Evolutionary conservation across 37 sponge, comb jelly and placozoan genomes (phyloP).

Genomic region (Theonella swinhoei): DNA sequence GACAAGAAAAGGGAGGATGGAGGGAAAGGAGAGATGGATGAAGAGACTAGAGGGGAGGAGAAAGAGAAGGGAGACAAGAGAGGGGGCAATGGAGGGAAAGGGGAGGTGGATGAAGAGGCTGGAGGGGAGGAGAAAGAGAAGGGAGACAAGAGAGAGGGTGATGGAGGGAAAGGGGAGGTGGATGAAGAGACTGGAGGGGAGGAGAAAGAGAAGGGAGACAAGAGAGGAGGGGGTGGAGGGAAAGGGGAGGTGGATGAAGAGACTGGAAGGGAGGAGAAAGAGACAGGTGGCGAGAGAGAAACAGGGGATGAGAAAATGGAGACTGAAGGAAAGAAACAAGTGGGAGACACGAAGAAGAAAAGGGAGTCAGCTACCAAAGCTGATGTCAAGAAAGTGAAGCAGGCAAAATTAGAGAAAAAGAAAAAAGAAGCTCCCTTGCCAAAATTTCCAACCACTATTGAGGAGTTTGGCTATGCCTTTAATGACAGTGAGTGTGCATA

Average conservation of each 20-base stretch:
- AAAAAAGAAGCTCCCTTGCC: neutral
- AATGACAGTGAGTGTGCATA: conserved; percentile 26
- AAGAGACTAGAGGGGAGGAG: conserved; percentile 37
- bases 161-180: conserved; percentile 7
- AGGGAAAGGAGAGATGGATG: neutral
- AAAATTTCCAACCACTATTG: conserved; percentile 59
- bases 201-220: neutral
- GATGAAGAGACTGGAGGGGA: conserved; percentile 1
- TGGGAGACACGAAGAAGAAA: neutral
- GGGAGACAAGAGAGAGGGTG: neutral
- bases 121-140: neutral
- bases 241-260: neutral
- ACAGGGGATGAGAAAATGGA: neutral
- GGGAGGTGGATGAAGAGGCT: neutral
- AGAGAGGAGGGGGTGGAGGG: conserved; percentile 1
- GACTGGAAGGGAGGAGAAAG: conserved; percentile 3
- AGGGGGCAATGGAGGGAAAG: neutral
- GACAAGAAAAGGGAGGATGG: neutral
- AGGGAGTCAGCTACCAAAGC: neutral
- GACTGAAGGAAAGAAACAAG: neutral
- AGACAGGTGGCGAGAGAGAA: neutral
- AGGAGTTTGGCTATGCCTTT: conserved; percentile 70
- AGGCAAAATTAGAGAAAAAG: neutral
- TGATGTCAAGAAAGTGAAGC: neutral
- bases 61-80: neutral